Percentiles rank a stretch among this genome's conserved stretches.
Conservation (phyloP, 2,888 invertebrate genomes). For the Stenodera caucasica region DNA sequence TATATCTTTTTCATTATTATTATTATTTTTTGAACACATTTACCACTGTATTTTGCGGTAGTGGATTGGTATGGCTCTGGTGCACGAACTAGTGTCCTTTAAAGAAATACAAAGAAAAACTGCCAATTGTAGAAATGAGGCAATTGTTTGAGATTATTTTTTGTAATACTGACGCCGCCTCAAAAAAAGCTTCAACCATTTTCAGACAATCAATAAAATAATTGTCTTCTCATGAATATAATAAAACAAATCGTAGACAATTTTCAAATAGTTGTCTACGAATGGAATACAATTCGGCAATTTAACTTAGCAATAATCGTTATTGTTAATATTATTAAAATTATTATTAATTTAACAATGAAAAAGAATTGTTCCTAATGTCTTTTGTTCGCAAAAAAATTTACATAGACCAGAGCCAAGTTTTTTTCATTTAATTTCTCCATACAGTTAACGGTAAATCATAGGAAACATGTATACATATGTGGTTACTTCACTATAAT, state of each 20-base stretch:
- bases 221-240: neutral
- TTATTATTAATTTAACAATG: neutral
- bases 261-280: neutral
- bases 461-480: slow-evolving; percentile 54
- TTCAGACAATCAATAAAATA: neutral
- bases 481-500: slow-evolving; percentile 51
- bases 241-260: neutral
- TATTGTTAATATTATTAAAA: neutral
- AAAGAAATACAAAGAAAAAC: neutral
- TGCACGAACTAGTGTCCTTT: slow-evolving; percentile 8
- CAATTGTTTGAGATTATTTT: neutral
- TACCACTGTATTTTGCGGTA: slow-evolving; percentile 37
- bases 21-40: slow-evolving; percentile 39
- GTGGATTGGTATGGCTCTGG: slow-evolving; percentile 41
- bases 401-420: slow-evolving; percentile 43
- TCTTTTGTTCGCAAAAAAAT: neutral
- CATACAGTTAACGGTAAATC: slow-evolving; percentile 49
- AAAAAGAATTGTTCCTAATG: neutral
- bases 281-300: neutral
- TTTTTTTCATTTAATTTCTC: slow-evolving; percentile 18
- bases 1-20: slow-evolving; percentile 10
- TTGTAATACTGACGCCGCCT: slow-evolving; percentile 9
- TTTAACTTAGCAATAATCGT: too few species aligned
- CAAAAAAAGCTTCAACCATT: neutral
- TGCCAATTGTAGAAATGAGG: neutral